Conservation (phyloP, 2,888 invertebrate genomes). For the Diadegma fenestrale region DNA sequence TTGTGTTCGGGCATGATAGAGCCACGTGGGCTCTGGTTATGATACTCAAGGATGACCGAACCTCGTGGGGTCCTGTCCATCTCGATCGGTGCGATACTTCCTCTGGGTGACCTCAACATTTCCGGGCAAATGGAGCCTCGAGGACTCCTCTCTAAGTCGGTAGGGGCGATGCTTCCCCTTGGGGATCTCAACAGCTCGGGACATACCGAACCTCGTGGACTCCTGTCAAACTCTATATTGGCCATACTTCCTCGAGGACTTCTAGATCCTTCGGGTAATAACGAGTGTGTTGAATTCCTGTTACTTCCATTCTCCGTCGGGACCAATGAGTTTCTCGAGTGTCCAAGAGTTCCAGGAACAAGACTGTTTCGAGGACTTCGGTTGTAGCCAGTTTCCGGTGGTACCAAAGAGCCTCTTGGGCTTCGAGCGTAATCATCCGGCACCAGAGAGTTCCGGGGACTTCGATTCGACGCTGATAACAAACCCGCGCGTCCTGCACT, state of each 20-base stretch:
- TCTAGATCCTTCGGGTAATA: slow-evolving; percentile 86
- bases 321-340: slow-evolving; percentile 76
- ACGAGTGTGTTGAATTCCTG: slow-evolving; percentile 86
- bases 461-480: slow-evolving; percentile 86
- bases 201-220: slow-evolving; percentile 88
- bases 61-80: slow-evolving; percentile 87
- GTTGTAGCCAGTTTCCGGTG: slow-evolving; percentile 84
- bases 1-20: slow-evolving; percentile 82
- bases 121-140: slow-evolving; percentile 88
- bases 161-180: slow-evolving; percentile 85
- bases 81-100: slow-evolving; percentile 75
- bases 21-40: slow-evolving; percentile 85
- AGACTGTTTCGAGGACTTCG: slow-evolving; percentile 88
- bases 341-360: slow-evolving; percentile 84
- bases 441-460: slow-evolving; percentile 88
- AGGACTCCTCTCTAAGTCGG: slow-evolving; percentile 87
- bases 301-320: slow-evolving; percentile 78
- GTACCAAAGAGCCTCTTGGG: slow-evolving; percentile 88
- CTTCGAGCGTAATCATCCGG: slow-evolving; percentile 86
- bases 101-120: slow-evolving; percentile 86
- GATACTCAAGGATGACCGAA: slow-evolving; percentile 85
- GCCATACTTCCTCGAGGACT: slow-evolving; percentile 87
- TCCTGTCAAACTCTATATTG: slow-evolving; percentile 87
- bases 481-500: slow-evolving; percentile 87
- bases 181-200: slow-evolving; percentile 88